Evolutionary conservation across 2,888 invertebrate species (phyloP), one percentile per base, ranked within the genome.

Genomic region (Invenusta paracnida): DNA sequence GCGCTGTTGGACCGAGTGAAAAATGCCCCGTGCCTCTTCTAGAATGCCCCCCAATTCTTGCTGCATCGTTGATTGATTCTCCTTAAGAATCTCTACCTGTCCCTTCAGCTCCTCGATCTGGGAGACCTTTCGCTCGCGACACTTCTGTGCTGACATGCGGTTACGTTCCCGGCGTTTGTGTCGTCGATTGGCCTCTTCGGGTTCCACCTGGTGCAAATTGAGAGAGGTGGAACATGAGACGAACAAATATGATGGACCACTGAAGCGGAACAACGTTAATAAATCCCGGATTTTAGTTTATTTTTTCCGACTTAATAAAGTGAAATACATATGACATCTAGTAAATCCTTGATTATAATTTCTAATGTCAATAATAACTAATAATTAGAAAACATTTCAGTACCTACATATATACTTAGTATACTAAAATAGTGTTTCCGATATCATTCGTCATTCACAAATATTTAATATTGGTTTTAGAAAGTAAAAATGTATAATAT

Each of bases 61-160:
- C 73, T 73, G 73, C 73, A 73, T 73, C 17, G 23, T 2, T 5
- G 27, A 5, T 2, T 73, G 73, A 23, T 13, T 23, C 2, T 73
- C 73, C 25, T 83, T 83, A 1, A 83, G 48, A 11, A 23, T 27
- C 2, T 83, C 83, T 2, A 83, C 48, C 48, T 83, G 83, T 13
- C 30, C 83, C 31, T 83, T 30, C 13, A 83, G 83, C 25, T 83
- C 83, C 48, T 83, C 30, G 30, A 31, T 83, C 23, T 23, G 30
- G 30, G 30, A 31, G 83, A 83, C 83, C 25, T 83, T 83, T 29
- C 83, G 30, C 23, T 83, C 83, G 29, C 83, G 83, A 25, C 83
- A 83, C 23, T 83, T 83, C 48, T 83, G 83, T 2, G 83, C 83
- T 11, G 30, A 30, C n/a, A 23, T 30, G 23, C 83, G 30, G 48